phyloP scores from a whole-genome alignment of 2,888 invertebrate genomes.

The Phyllotreta cruciferae region DNA sequence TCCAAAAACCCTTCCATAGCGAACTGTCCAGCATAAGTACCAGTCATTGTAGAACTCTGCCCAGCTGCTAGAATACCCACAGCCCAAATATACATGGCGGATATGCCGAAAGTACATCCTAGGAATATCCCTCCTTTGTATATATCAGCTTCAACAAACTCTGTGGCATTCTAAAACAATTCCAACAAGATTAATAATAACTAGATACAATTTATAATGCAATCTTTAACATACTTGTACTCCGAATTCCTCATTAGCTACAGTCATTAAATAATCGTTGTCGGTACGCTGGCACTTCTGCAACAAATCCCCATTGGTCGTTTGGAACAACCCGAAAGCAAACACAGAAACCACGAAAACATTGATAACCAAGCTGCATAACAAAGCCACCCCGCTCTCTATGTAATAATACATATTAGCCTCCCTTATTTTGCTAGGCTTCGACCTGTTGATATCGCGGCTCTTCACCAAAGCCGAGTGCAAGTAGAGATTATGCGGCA shows the following conservation, averaged over 20 bases:
- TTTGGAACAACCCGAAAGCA: constrained; percentile 78
- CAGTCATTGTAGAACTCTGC: constrained; percentile 84
- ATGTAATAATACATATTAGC: constrained; percentile 85
- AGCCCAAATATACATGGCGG: constrained; percentile 84
- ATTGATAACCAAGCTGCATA: constrained; percentile 85
- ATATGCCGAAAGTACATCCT: constrained; percentile 76
- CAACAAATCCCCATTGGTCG: constrained; percentile 69
- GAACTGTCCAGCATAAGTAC: constrained; percentile 84
- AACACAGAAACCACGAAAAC: constrained; percentile 88
- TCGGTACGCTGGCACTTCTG: constrained; percentile 17
- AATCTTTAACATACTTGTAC: constrained; percentile 26
- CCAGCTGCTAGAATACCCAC: constrained; percentile 81
- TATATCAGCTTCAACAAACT: constrained; percentile 69
- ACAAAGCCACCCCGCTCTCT: constrained; percentile 78
- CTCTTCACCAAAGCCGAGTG: constrained; percentile 91
- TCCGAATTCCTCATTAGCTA: constrained; percentile 38
- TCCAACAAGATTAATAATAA: not conserved
- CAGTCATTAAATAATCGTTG: constrained; percentile 21
- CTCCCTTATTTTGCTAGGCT: constrained; percentile 74
- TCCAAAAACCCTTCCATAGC: constrained; percentile 90
- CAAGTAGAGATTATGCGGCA: constrained; percentile 90
- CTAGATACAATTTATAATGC: not conserved
- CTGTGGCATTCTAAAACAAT: constrained; percentile 60
- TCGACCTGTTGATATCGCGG: constrained; percentile 76
- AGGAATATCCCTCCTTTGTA: constrained; percentile 77